A percentile compares a stretch with the other conserved stretches of the same genome.
These are phyloP conservation scores for Trichonephila clavipes DNA, from an alignment of 1,140 invertebrate species.

Conservation along the genomic window DNA sequence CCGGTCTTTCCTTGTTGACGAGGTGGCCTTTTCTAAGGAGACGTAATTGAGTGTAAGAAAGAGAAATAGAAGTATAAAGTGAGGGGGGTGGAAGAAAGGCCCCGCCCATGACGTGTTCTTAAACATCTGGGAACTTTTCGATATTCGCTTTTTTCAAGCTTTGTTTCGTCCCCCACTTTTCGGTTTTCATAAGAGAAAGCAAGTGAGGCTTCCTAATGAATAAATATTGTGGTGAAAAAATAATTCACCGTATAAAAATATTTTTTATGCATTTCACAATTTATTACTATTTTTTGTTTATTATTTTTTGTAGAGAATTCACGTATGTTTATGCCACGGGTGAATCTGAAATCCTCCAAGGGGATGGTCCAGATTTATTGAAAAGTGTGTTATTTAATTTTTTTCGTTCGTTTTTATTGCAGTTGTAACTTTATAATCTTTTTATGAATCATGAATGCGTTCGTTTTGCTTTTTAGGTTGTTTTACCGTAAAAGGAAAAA, in stretches of 20 bases:
- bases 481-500: too few relatives aligned
- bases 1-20: neutral
- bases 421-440: neutral
- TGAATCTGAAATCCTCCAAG: neutral
- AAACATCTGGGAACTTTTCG: conserved; percentile 63
- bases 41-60: conserved; percentile 55
- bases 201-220: conserved; percentile 4
- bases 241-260: too few relatives aligned
- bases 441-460: neutral
- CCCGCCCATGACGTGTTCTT: conserved; percentile 66
- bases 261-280: too few relatives aligned
- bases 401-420: neutral
- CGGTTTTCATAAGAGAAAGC: neutral
- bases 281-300: neutral
- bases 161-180: conserved; percentile 37
- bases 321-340: neutral
- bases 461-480: neutral
- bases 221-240: neutral
- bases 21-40: conserved; percentile 32
- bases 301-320: neutral
- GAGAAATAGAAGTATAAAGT: neutral
- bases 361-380: neutral
- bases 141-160: neutral
- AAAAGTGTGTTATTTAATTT: neutral
- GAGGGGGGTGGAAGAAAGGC: neutral